Base-by-base conservation (phyloP, 1,140 invertebrate species). In the Orussus abietinus region DNA sequence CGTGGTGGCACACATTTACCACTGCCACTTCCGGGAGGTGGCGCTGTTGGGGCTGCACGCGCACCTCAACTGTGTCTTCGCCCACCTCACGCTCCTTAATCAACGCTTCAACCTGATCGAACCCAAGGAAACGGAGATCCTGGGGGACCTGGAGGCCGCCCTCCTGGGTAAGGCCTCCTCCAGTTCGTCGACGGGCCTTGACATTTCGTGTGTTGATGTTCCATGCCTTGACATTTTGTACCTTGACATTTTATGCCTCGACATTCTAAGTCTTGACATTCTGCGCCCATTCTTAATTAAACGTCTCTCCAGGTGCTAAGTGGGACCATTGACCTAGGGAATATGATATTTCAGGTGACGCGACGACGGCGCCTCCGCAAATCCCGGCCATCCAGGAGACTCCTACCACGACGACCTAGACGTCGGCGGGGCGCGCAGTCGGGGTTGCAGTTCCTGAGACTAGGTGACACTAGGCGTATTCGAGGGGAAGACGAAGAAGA, bases 1-100 rank as follows among this genome's bases (percentile, higher is more conserved):
- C 75, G 92, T 98, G 62, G 80, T 98, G 79, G 92, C 94, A 65
- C 95, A 98, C 78, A 81, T 98, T 64, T 98, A 98, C 78, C 92
- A 96, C 74, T 88, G 88, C 75, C 96, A 98, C 82, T 97, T 96
- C 77, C 83, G 88, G 75, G 90, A 96, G 77, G 84, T 97, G 58
- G 86, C 91, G 59, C 80, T 92, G 55, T 82, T 98, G 64, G 86
- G 87, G 59, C 80, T 97, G 57, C 92, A 96, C 76, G 83, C 90
- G 61, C 92, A 96, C 76, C 82, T 96, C 67, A 96, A 96, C 79
- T 88, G 91, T 74, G 89, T 96, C 42, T 97, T 97, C 79, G 89
- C 89, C 69, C 94, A 98, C 79, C 84, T 98, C 66, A 93, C 90
- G 55, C 85, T 86, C 80, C 77, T 88, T 62, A 83, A 87, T 90